phyloP scores from a whole-genome alignment of 2,888 invertebrate species.

The Epinotia brunnichana region DNA sequence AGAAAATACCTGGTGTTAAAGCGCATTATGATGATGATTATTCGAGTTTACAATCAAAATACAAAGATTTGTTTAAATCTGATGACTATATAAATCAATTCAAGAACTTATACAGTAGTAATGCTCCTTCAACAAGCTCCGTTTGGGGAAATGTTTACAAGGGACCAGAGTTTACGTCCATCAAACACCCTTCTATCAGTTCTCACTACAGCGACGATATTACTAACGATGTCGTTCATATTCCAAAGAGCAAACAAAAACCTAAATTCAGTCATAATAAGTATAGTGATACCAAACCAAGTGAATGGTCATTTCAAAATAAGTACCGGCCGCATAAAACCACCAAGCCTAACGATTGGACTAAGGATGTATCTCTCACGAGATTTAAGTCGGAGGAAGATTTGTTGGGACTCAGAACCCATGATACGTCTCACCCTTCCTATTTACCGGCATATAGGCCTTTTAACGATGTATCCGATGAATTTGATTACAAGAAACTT shows the following conservation, averaged over 20 bases:
- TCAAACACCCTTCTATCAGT: conserved; percentile 62
- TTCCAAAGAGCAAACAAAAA: conserved; percentile 66
- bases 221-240: conserved; percentile 68
- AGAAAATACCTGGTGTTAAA: conserved; percentile 63
- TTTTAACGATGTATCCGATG: conserved; percentile 60
- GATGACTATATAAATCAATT: conserved; percentile 65
- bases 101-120: conserved; percentile 61
- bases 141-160: conserved; percentile 73
- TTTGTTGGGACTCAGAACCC: conserved; percentile 73
- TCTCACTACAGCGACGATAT: conserved; percentile 58
- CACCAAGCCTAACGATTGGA: conserved; percentile 65
- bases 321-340: conserved; percentile 61
- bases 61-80: conserved; percentile 63
- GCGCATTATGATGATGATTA: conserved; percentile 61
- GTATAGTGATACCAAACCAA: conserved; percentile 57
- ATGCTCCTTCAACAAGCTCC: conserved; percentile 60
- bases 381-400: conserved; percentile 78
- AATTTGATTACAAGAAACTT: conserved; percentile 70
- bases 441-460: conserved; percentile 68
- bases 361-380: conserved; percentile 61
- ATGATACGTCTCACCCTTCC: conserved; percentile 71
- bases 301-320: conserved; percentile 59
- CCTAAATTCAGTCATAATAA: conserved; percentile 60
- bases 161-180: conserved; percentile 60
- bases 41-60: conserved; percentile 51